Conservation (phyloP, 2,888 invertebrate genomes). For the Drosophila lutescens region DNA sequence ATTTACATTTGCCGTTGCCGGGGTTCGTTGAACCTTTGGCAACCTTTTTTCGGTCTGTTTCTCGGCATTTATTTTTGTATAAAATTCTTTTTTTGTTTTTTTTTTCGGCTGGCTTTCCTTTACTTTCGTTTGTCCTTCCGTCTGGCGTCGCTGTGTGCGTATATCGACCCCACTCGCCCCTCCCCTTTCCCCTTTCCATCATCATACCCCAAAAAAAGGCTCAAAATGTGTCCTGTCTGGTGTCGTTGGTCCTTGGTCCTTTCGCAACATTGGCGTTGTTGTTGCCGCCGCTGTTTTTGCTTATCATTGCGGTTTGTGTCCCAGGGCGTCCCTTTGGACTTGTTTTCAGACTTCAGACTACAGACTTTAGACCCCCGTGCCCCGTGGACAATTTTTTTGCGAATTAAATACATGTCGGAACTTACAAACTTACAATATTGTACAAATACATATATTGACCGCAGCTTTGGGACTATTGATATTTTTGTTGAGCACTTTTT, state of each 20-base stretch:
- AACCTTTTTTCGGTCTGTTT: slow-evolving; percentile 36
- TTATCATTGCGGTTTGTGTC: slow-evolving; percentile 35
- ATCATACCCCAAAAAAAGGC: slow-evolving; percentile 12
- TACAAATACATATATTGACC: background rate
- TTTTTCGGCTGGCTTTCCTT: slow-evolving; percentile 28
- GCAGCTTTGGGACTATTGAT: background rate
- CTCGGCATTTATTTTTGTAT: slow-evolving; percentile 39
- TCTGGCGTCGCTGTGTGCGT: slow-evolving; percentile 33
- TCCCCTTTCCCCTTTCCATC: no score
- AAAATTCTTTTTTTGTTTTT: slow-evolving; percentile 22
- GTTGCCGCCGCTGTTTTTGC: slow-evolving; percentile 13
- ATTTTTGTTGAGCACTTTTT: background rate
- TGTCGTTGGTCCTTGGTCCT: slow-evolving; percentile 21
- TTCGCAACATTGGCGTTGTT: slow-evolving; percentile 19
- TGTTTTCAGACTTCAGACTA: slow-evolving; percentile 6
- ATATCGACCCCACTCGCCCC: background rate
- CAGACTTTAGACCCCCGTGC: background rate
- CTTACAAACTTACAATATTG: background rate
- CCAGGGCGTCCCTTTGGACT: slow-evolving; percentile 18
- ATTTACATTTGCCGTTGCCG: slow-evolving; percentile 40
- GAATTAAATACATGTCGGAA: slow-evolving; percentile 4
- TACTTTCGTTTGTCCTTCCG: slow-evolving; percentile 40
- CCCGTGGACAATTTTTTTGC: no score
- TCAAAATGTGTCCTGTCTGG: slow-evolving; percentile 38
- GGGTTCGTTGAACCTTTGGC: slow-evolving; percentile 35